Base-by-base conservation (phyloP, 2,888 invertebrate species). In the Loripinus fragilis region DNA sequence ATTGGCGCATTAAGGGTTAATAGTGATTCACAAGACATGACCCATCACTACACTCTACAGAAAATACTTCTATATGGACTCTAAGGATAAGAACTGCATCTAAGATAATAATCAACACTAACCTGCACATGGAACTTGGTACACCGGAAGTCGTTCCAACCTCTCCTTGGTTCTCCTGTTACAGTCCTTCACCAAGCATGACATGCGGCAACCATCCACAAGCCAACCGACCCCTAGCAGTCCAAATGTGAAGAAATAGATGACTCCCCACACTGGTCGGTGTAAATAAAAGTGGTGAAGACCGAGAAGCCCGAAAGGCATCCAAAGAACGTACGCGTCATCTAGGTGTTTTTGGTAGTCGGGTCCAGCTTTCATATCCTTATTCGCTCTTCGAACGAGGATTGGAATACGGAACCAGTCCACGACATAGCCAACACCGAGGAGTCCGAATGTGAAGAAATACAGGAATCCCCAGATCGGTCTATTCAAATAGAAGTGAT, bases 351-450 rank as follows among this genome's bases (percentile, higher is more conserved):
- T 85, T n/a, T 67, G 69, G n/a, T 70, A 68, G 35, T 45, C 78
- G 66, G 15, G 20, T 8, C 75, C 71, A 0, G 64, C 67, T 33
- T 76, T 67, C 41, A 74, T 76, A n/a, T 73, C 45, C n/a, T 75
- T 74, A 73, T 88, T 90, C 17, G 85, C 78, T 10, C 89, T 71
- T 25, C 79, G 76, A n/a, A 89, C 87, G 10, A 90, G 77, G 33
- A 76, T 60, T 8, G 86, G 85, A 25, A 88, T 78, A 30, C 91
- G 80, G 75, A 88, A 86, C 81, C 88, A 87, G 78, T 91, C 91
- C 20, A 85, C 77, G 0, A 90, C 42, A 87, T 88, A 90, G 20
- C 90, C 89, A 10, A 88, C 60, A 28, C 88, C 88, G 17, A 87
- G 72, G 5, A 74, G 42, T 1, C 87, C 90, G 23, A 86, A 72